phyloP scores from a whole-genome alignment of 2,888 invertebrate genomes.

The Dasysyrphus albostriatus region DNA sequence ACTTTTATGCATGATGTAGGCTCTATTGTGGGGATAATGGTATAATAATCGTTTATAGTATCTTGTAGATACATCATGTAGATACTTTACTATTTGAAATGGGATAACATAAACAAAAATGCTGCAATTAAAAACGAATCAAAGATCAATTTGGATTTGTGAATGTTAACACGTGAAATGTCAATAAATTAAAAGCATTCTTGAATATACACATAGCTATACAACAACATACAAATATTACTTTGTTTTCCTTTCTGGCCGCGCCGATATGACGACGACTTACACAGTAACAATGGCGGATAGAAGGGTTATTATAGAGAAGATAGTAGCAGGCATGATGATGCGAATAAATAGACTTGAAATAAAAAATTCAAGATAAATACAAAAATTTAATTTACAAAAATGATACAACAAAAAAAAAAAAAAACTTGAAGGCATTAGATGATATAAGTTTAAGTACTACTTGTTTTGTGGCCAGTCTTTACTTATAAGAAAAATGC shows the following conservation, averaged over 20 bases:
- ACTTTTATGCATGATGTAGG: constrained; percentile 3
- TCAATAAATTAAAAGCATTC: constrained; percentile 71
- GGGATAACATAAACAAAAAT: constrained; percentile 69
- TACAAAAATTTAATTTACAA: constrained; percentile 14
- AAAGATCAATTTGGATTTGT: constrained; percentile 77
- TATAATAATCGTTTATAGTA: constrained; percentile 75
- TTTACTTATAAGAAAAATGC: constrained; percentile 22
- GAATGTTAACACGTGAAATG: constrained; percentile 76
- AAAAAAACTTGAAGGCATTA: neutral
- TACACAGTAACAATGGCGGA: neutral
- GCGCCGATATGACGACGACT: neutral
- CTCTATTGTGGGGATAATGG: constrained; percentile 66
- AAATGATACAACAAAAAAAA: constrained; percentile 10
- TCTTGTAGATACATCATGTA: constrained; percentile 75
- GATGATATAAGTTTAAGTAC: constrained; percentile 25
- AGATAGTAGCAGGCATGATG: constrained; percentile 39
- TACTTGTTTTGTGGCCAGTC: neutral
- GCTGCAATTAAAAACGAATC: constrained; percentile 78
- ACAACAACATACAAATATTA: neutral
- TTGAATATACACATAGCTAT: neutral
- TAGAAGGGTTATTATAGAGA: neutral
- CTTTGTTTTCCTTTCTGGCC: neutral
- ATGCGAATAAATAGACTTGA: constrained; percentile 43
- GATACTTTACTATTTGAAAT: constrained; percentile 68
- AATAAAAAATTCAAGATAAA: constrained; percentile 20